Evolutionary conservation across 2,113 vertebrate species (phyloP), one percentile per base, ranked within the genome.

Genomic region (Caracal caracal): DNA sequence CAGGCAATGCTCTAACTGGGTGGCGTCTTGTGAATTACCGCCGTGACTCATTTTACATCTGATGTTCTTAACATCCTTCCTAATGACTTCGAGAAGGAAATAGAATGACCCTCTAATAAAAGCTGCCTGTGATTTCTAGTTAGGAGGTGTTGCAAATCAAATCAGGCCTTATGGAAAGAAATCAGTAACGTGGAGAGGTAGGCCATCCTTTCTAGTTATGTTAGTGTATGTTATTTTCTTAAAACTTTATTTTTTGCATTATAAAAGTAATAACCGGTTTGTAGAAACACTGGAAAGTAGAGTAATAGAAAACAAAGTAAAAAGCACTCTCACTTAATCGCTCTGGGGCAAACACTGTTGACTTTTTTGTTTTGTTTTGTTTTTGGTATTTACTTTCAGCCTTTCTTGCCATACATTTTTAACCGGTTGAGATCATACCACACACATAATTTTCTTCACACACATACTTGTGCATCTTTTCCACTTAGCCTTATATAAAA

Each of bases 41-140:
- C 93, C 97, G 80, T 89, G 85, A 97, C 88, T 97, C 95, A 93
- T 96, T 96, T 86, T 95, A 81, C 13, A 93, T 81, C 91, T 89
- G 75, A 92, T 80, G 59, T 86, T 93, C 86, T 95, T 95, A 91
- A 83, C n/a, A 49, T 92, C 78, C 73, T 96, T 92, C 70, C 93
- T 97, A 68, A 95, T 93, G 91, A 83, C 93, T 95, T 96, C 71
- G 68, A 87, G 95, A 89, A 94, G 90, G 90, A 96, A 97, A 70
- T 87, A 86, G 24, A 86, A 90, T 95, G 81, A 83, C 61, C 90
- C 47, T 59, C 16, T 40, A 79, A 89, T 76, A 86, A 97, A 96
- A 96, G 63, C 33, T 81, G 75, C 63, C 10, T 89, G 75, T 90
- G 68, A 86, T 95, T 88, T 86, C 91, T 94, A 75, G 79, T 95